Evolutionary conservation across 2,113 vertebrate species (phyloP), one percentile per base, ranked within the genome.

Genomic region (Lepus europaeus): DNA sequence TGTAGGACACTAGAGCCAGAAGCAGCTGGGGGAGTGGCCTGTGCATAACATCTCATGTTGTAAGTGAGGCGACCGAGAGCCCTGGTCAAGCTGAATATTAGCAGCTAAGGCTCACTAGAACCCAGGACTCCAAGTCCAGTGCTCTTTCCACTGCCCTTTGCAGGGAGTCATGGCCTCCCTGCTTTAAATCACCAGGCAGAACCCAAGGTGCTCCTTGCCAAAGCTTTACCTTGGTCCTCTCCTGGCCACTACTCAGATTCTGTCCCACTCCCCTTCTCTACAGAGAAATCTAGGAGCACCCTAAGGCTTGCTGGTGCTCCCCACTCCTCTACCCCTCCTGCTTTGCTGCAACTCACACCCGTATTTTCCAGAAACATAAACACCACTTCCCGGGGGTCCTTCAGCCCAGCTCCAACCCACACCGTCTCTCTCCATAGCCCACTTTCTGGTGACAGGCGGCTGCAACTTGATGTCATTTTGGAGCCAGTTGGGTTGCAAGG

Each of bases 391-490:
- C 80, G 51, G n/a, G 70, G 33, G 66, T 20, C 45, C 39, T 6
- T 72, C 78, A 51, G 36, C 53, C 36, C 77, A 77, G 23, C n/a
- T 45, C 25, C 59, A 36, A 77, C 22, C 17, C n/a, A 45, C 4
- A 51, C 53, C 51, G 17, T 17, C 13, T 17, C 68, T 17, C 13
- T 17, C 68, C 29, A 29, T 4, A 23, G 3, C 8, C 0, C 6
- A 9, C 17, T 56, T 45, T 66, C 9, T 0, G 8, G 72, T 16
- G 33, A 36, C 4, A 0, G 11, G 27, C 1, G 59, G 29, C 12
- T n/a, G 36, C 36, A 27, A 56, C 17, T 79, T 56, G 12, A 33
- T 2, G 0, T 64, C 51, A 76, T 16, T 63, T 5, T n/a, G 63
- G n/a, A 72, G 36, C 36, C 49, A 59, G 10, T 64, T 7, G 20